These are phyloP conservation scores for Magallana angulata DNA, from an alignment of 1,140 invertebrate genomes.

Conservation along the genomic window DNA sequence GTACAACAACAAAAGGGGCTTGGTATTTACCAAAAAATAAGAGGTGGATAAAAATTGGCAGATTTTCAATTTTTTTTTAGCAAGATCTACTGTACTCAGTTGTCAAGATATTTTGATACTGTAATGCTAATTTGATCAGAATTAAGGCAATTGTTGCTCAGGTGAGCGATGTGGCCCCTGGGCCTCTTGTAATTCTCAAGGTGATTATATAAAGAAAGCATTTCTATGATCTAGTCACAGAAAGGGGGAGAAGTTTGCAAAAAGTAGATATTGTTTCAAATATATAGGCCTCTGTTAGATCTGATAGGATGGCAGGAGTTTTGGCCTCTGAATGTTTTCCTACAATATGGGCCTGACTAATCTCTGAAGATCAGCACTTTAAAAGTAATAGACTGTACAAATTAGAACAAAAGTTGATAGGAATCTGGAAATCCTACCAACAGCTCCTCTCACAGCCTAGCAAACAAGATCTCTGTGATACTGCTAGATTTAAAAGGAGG, in stretches of 20 bases:
- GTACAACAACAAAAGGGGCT: too few relatives aligned
- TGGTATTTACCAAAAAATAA: too few relatives aligned
- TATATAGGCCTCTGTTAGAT: background rate
- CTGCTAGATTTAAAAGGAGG: background rate
- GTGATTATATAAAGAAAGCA: background rate
- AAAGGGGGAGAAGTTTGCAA: slow-evolving; percentile 11
- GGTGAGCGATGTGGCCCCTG: too few relatives aligned
- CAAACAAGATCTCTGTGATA: slow-evolving; percentile 2
- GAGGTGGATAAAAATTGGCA: too few relatives aligned
- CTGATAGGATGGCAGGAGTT: slow-evolving; percentile 3
- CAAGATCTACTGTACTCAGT: too few relatives aligned
- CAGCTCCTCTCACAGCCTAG: background rate
- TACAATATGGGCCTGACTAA: background rate
- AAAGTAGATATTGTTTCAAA: slow-evolving; percentile 33
- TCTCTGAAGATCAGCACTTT: slow-evolving; percentile 21
- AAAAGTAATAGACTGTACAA: slow-evolving; percentile 31
- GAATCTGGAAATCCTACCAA: slow-evolving; percentile 22
- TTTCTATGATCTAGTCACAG: background rate
- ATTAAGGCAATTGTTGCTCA: too few relatives aligned
- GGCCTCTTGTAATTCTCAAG: background rate
- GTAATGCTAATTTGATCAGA: too few relatives aligned
- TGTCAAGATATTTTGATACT: too few relatives aligned
- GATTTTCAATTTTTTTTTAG: too few relatives aligned
- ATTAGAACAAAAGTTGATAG: slow-evolving; percentile 21
- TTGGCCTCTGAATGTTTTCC: slow-evolving; percentile 4